Evolutionary conservation across 2,888 invertebrate species (phyloP).

Genomic region (Eupithecia inturbata): DNA sequence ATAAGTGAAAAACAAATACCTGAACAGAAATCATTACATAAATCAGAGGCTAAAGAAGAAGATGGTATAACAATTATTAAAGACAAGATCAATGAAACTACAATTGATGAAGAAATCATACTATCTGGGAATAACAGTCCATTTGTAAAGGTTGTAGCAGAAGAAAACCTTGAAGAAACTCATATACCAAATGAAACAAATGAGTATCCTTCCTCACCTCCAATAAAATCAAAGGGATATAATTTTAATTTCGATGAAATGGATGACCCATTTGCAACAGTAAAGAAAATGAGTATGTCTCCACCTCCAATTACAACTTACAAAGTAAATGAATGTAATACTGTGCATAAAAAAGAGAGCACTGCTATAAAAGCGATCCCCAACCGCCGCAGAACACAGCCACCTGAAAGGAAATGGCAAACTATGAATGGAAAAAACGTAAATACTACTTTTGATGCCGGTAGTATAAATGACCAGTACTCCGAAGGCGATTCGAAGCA

Average conservation of each 20-base stretch:
- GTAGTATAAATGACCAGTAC: constrained; percentile 13
- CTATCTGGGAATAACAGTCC: constrained; percentile 66
- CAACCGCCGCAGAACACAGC: constrained; percentile 62
- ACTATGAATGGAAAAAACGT: constrained; percentile 52
- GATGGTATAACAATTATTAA: constrained; percentile 13
- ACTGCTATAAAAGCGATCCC: constrained; percentile 45
- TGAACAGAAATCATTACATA: not conserved
- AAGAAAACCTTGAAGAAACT: constrained; percentile 44
- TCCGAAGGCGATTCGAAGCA: constrained; percentile 14
- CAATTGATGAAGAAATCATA: constrained; percentile 57
- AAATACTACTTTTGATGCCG: constrained; percentile 52
- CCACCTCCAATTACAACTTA: constrained; percentile 54
- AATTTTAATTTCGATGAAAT: constrained; percentile 75
- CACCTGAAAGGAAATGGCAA: constrained; percentile 54
- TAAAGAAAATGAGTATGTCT: constrained; percentile 67
- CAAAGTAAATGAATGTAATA: constrained; percentile 35
- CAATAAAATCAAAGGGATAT: constrained; percentile 68
- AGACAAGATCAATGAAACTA: constrained; percentile 17
- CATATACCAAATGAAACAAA: constrained; percentile 42
- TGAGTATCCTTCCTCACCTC: constrained; percentile 61
- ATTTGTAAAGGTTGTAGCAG: constrained; percentile 58
- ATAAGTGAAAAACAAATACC: not conserved
- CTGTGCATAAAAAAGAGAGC: constrained; percentile 37
- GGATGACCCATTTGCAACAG: constrained; percentile 73
- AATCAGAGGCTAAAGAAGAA: not conserved